Percentiles rank a stretch among this genome's conserved stretches.
Evolutionary conservation across 2,797 vertebrate species (phyloP).

Genomic region (Melanotaenia boesemani): DNA sequence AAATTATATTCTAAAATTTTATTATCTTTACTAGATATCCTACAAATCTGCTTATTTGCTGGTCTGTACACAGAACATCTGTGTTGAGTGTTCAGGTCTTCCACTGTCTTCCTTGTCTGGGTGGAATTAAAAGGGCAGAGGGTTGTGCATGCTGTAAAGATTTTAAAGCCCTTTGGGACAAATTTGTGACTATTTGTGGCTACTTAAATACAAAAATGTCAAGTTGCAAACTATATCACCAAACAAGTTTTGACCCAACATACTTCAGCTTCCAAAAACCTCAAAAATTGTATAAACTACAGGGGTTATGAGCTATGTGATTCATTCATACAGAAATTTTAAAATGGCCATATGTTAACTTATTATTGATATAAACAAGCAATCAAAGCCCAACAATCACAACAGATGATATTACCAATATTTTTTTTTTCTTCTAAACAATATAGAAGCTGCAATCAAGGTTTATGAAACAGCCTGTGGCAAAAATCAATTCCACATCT

Average conservation of each 20-base stretch:
- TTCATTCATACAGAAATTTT: not conserved
- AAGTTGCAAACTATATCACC: not conserved
- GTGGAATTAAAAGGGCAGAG: not conserved
- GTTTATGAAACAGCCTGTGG: not conserved
- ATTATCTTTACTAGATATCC: not conserved
- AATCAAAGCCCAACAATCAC: not conserved
- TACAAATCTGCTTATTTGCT: not conserved
- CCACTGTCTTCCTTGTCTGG: not conserved
- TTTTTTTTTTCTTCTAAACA: not conserved
- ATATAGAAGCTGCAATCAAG: constrained; percentile 1
- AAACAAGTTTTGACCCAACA: not conserved
- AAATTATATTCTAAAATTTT: not conserved
- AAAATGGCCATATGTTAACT: not conserved
- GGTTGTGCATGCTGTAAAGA: not conserved
- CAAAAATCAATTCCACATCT: not conserved
- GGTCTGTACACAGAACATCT: not conserved
- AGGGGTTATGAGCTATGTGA: not conserved
- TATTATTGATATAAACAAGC: not conserved
- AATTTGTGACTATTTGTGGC: not conserved
- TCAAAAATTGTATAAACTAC: not conserved
- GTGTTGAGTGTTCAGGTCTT: not conserved
- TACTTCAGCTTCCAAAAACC: not conserved
- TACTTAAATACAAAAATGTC: not conserved
- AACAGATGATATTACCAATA: not conserved
- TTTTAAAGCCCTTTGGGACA: not conserved